Evolutionary conservation across 2,888 invertebrate genomes (phyloP), one percentile per base, ranked within the genome.

Genomic region (Spisula subtruncata): DNA sequence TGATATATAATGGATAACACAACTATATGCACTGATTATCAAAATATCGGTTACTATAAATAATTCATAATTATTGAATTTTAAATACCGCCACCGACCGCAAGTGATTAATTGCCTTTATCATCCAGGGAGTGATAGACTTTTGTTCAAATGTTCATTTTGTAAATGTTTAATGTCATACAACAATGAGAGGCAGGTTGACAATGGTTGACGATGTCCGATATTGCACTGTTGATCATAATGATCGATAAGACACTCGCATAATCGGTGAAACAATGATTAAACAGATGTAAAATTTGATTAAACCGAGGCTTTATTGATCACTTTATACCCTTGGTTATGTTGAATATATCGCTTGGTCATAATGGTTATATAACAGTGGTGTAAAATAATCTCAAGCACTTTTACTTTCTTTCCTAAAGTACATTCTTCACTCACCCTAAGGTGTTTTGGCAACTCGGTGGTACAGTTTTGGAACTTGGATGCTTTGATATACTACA

Each of bases 81-180:
- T 66, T 66, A 66, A 66, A 66, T 66, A 66, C 60, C 25, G 60
- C 16, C 60, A 66, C 25, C 20, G 25, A 66, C 60, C 60, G 25
- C 60, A n/a, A 66, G 25, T 66, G 60, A 66, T 66, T 66, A 66
- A 66, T 66, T 25, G 25, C n/a, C 25, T 10, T n/a, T 10, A 66
- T 25, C 41, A 25, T 35, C 35, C 16, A 25, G 75, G 75, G 75
- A 75, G 75, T 35, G 14, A 16, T 32, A 75, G 14, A 75, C 75
- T 75, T 75, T 75, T 75, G 75, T 75, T 35, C 25, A 12, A 75
- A 75, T 75, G 75, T 18, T 75, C 75, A 75, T 75, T 75, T 75
- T 2, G 75, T 75, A 75, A 75, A 75, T 75, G 35, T 75, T 75
- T 75, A 75, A 75, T 75, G 75, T 66, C 25, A 8, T 66, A 66